A percentile compares a stretch with the other conserved stretches of the same genome.
Evolutionary conservation across 2,113 vertebrate species (phyloP).

Genomic region (Pachypanchax playfairii): DNA sequence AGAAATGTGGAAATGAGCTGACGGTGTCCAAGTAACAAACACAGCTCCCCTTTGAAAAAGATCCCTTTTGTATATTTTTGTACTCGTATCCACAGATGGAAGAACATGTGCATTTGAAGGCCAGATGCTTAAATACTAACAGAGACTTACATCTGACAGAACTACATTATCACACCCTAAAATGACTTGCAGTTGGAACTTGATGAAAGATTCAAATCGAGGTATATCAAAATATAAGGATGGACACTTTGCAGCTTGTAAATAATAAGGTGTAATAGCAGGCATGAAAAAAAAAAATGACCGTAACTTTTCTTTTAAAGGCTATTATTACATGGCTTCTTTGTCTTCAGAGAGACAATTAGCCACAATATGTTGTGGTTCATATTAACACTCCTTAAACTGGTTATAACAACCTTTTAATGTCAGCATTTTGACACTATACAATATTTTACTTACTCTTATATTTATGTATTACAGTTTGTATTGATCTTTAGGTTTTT

Average conservation of each 20-base stretch:
- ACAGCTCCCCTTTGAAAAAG: slow-evolving; percentile 29
- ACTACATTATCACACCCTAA: slow-evolving; percentile 39
- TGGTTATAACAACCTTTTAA: no score
- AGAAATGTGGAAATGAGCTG: background rate
- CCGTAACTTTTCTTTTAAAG: no score
- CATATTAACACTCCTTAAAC: no score
- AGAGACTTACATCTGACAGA: slow-evolving; percentile 37
- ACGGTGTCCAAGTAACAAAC: slow-evolving; percentile 36
- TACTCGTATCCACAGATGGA: slow-evolving; percentile 47
- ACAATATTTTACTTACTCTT: no score
- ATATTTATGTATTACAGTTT: no score
- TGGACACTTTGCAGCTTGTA: background rate
- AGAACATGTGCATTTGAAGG: slow-evolving; percentile 35
- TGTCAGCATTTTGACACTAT: no score
- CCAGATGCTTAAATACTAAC: slow-evolving; percentile 52
- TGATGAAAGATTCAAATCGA: slow-evolving; percentile 10
- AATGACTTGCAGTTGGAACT: slow-evolving; percentile 34
- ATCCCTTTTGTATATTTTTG: slow-evolving; percentile 54
- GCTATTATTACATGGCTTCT: no score
- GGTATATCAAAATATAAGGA: slow-evolving; percentile 8
- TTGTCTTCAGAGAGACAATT: no score
- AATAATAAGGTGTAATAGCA: no score
- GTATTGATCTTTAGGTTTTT: no score
- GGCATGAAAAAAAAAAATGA: no score
- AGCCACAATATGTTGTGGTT: no score